Evolutionary conservation across 2,888 invertebrate species (phyloP), one percentile per base, ranked within the genome.

Genomic region (Atethmia centrago): DNA sequence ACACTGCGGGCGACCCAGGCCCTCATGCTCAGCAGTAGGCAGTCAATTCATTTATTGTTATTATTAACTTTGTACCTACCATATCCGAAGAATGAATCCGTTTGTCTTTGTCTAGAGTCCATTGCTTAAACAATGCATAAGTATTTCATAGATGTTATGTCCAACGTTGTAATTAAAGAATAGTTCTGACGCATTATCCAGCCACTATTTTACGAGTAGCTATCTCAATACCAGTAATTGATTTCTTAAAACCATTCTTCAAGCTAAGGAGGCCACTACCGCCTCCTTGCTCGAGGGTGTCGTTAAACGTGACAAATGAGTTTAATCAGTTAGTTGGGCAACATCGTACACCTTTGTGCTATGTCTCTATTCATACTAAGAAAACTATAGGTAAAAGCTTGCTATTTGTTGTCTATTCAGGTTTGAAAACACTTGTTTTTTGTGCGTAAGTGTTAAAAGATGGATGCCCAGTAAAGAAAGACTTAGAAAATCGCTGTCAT

Each of bases 281-380:
- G 53, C 40, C 53, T 42, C 2, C 45, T 58, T 14, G 28, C 58
- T 58, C 19, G 31, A 8, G 42, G 65, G 47, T 49, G 82, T 65
- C 72, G 83, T 79, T 80, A 62, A 31, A 61, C 40, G 79, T 79
- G 59, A 80, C 64, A 79, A 65, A 83, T 70, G 79, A 49, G 64
- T 82, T 78, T 71, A 79, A 77, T 76, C 76, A 75, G 65, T 75
- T 61, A 36, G 77, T 61, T 65, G 47, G 74, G 31, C 28, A 49
- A 42, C 16, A 47, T 63, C 19, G 49, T 59, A 61, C 59, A 36
- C 40, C 14, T 78, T n/a, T 47, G 10, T 25, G 0, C 7, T 28
- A 25, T 49, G 28, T n/a, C 12, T 40, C 36, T 51, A 25, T 25
- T 49, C 28, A 14, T 25, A 16, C 4, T 28, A 10, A 7, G 3